Evolutionary conservation across 2,797 vertebrate species (phyloP).

Genomic region (Molossus alvarezi): DNA sequence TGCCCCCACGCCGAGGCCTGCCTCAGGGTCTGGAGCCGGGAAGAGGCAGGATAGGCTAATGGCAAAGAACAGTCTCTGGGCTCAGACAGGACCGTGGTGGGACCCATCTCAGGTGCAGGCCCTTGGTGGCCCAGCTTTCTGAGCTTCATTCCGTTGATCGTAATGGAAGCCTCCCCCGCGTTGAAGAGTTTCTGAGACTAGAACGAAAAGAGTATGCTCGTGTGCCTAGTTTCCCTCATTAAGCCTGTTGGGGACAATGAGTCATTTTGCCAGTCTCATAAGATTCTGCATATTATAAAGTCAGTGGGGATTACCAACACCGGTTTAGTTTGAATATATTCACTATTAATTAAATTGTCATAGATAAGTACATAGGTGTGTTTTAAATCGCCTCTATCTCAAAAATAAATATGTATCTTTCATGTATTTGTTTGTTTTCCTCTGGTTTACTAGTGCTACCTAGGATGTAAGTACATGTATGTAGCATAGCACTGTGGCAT

Average conservation of each 20-base stretch:
- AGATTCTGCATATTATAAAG: background rate
- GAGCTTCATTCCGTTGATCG: background rate
- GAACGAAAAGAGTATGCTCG: background rate
- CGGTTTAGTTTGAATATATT: background rate
- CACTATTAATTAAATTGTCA: slow-evolving; percentile 69
- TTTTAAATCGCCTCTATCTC: background rate
- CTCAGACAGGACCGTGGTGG: background rate
- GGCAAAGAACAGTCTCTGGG: fast-evolving
- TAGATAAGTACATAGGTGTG: background rate
- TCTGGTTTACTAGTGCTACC: background rate
- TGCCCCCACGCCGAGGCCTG: fast-evolving
- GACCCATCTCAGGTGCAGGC: background rate
- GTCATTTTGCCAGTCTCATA: background rate
- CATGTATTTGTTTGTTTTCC: background rate
- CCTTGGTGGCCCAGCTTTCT: background rate
- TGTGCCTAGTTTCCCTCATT: background rate
- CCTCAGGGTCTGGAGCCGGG: fast-evolving
- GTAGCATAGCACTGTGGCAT: background rate
- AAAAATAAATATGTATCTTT: background rate
- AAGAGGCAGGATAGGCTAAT: background rate
- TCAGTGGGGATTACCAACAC: background rate
- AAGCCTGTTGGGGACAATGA: background rate
- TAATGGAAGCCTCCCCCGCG: background rate
- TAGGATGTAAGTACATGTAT: background rate
- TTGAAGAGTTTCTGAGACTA: background rate